A percentile compares a stretch with the other conserved stretches of the same genome.
These are phyloP conservation scores for Austrolebias charrua DNA, from an alignment of 2,797 vertebrate genomes.

Conservation along the genomic window DNA sequence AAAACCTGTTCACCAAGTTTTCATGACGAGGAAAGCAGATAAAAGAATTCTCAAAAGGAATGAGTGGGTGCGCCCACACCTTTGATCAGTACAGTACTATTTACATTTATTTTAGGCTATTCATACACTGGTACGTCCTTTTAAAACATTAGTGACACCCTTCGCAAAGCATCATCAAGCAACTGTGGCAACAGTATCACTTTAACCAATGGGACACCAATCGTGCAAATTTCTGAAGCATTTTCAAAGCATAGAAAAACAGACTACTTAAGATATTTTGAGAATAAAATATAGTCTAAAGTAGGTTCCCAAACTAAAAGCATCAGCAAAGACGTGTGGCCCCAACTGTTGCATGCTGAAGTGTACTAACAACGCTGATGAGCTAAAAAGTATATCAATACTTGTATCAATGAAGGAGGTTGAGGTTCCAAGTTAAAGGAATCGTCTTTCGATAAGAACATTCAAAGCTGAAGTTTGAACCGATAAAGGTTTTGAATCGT, in stretches of 20 bases:
- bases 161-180: slow-evolving; percentile 4
- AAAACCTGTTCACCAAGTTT: slow-evolving; percentile 58
- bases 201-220: not conserved
- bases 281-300: not conserved
- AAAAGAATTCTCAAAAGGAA: slow-evolving; percentile 19
- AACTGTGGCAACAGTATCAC: not conserved
- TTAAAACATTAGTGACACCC: not conserved
- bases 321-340: too few relatives aligned
- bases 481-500: too few relatives aligned
- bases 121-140: slow-evolving; percentile 12
- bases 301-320: too few relatives aligned
- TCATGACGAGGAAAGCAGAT: not conserved
- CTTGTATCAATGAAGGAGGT: too few relatives aligned
- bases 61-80: not conserved
- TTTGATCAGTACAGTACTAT: not conserved
- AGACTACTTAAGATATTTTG: not conserved
- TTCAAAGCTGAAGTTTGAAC: too few relatives aligned
- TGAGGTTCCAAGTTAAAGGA: too few relatives aligned
- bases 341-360: too few relatives aligned
- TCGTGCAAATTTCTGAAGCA: not conserved
- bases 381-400: too few relatives aligned
- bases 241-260: not conserved
- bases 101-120: slow-evolving; percentile 7
- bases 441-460: too few relatives aligned
- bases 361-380: too few relatives aligned